Percentiles rank a stretch among this genome's conserved stretches.
These are phyloP conservation scores for Pammene fasciana DNA, from an alignment of 2,888 invertebrate genomes.

Conservation along the genomic window DNA sequence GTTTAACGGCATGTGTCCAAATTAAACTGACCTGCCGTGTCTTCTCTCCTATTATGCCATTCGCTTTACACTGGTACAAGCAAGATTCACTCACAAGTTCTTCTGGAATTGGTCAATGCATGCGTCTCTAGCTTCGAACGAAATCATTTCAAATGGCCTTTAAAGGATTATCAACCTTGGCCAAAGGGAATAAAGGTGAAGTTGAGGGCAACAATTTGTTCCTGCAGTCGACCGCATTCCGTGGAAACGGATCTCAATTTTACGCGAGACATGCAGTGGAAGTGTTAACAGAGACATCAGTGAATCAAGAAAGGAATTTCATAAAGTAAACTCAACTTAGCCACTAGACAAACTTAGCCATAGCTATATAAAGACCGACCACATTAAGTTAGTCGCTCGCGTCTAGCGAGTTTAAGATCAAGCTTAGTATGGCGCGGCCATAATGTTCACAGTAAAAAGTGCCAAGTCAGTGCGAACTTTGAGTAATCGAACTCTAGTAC, in stretches of 20 bases:
- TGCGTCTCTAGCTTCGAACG: conserved; percentile 49
- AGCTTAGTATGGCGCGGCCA: no score
- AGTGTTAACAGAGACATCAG: conserved; percentile 50
- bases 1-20: conserved; percentile 47
- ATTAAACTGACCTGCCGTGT: conserved; percentile 47
- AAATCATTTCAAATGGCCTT: conserved; percentile 43
- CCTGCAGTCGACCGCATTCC: conserved; percentile 59
- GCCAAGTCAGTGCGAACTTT: no score
- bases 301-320: conserved; percentile 10
- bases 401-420: no score
- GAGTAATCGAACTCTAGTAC: no score
- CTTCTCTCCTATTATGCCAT: conserved; percentile 47
- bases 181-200: conserved; percentile 39
- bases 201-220: conserved; percentile 45
- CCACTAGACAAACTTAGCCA: no score
- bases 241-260: conserved; percentile 66
- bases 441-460: no score
- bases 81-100: conserved; percentile 46
- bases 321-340: not conserved
- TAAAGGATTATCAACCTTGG: conserved; percentile 51
- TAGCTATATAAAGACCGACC: no score
- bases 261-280: conserved; percentile 61
- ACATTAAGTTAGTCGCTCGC: no score
- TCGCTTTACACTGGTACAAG: conserved; percentile 43
- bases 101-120: conserved; percentile 49